These are phyloP conservation scores for Tachysurus vachellii DNA, from an alignment of 2,113 vertebrate species.

Conservation along the genomic window DNA sequence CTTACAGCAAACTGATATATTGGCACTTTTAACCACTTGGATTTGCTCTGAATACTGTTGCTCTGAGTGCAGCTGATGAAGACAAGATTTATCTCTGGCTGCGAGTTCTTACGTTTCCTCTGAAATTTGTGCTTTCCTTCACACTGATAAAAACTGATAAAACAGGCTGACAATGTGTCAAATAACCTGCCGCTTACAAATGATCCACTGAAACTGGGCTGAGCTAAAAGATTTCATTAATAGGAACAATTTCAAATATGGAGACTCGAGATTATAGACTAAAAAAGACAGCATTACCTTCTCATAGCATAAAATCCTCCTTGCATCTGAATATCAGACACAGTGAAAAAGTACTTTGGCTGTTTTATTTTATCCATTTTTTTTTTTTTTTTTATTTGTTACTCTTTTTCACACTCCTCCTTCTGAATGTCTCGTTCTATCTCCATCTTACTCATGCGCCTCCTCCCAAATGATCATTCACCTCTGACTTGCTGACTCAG, in stretches of 20 bases:
- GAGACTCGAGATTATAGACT: neutral
- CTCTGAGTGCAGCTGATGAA: slow-evolving; percentile 20
- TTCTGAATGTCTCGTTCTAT: slow-evolving; percentile 27
- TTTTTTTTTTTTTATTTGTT: neutral
- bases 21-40: slow-evolving; percentile 1
- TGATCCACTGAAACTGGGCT: neutral
- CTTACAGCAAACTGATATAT: slow-evolving; percentile 11
- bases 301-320: neutral
- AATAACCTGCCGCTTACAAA: neutral
- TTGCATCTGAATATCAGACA: neutral
- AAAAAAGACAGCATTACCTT: neutral
- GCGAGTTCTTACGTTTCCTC: neutral
- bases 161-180: neutral
- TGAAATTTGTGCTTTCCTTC: neutral
- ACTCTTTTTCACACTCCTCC: neutral
- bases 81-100: slow-evolving; percentile 3
- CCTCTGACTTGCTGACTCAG: slow-evolving; percentile 39
- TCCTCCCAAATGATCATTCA: slow-evolving; percentile 41
- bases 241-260: neutral
- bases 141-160: slow-evolving; percentile 7
- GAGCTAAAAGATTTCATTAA: neutral
- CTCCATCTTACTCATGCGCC: slow-evolving; percentile 37
- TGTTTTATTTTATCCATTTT: neutral
- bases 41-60: neutral
- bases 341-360: neutral